Evolutionary conservation across 2,888 invertebrate species (phyloP).

Genomic region (Thecocarcelia acutangulata): DNA sequence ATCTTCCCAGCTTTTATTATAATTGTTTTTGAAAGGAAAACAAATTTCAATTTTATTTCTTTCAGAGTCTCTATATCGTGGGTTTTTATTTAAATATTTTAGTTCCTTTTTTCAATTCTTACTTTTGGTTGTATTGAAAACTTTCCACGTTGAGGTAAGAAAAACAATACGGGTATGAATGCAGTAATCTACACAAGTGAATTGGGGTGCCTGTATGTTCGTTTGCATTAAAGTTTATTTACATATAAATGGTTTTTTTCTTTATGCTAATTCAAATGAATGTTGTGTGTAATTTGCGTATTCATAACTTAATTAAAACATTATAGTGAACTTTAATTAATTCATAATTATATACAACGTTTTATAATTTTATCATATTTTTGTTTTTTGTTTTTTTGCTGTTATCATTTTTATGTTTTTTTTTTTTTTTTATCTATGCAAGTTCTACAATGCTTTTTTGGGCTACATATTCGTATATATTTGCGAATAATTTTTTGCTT

Average conservation of each 20-base stretch:
- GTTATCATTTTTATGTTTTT: background rate
- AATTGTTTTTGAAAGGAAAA: slow-evolving; percentile 47
- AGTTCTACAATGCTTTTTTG: too few species aligned
- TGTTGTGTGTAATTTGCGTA: slow-evolving; percentile 16
- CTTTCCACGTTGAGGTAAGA: slow-evolving; percentile 6
- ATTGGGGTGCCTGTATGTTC: background rate
- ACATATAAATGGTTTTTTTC: slow-evolving; percentile 39
- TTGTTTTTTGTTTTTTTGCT: background rate
- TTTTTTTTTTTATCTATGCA: slow-evolving; percentile 3
- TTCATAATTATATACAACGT: slow-evolving; percentile 56
- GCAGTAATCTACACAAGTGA: background rate
- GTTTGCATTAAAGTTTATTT: slow-evolving; percentile 5
- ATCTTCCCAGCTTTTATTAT: slow-evolving; percentile 54
- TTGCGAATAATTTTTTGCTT: too few species aligned
- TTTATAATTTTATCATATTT: slow-evolving; percentile 3
- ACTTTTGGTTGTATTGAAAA: slow-evolving; percentile 22
- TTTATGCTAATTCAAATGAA: background rate
- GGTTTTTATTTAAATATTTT: slow-evolving; percentile 25
- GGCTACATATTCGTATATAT: too few species aligned
- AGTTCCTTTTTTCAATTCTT: background rate
- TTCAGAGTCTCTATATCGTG: slow-evolving; percentile 5
- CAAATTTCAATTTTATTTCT: slow-evolving; percentile 28
- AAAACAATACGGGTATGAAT: background rate
- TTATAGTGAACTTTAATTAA: slow-evolving; percentile 65
- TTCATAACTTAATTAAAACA: slow-evolving; percentile 59